phyloP scores from a whole-genome alignment of 2,888 invertebrate genomes.

The Nemotelus pantherinus region DNA sequence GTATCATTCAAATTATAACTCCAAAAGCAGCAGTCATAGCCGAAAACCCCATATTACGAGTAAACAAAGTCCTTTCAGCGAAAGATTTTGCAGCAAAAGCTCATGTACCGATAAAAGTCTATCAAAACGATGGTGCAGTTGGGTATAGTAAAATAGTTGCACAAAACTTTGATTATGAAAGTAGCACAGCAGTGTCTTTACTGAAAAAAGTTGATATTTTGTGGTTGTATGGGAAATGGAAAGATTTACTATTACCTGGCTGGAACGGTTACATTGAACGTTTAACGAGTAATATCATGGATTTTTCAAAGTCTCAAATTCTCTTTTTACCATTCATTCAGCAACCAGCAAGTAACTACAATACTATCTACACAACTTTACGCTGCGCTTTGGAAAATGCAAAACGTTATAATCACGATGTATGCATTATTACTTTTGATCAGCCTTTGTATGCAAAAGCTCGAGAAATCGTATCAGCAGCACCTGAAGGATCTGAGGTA shows the following conservation, averaged over 20 bases:
- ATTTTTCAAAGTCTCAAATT: conserved; percentile 1
- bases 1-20: no score
- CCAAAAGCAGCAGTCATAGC: conserved; percentile 51
- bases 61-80: conserved; percentile 49
- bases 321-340: conserved; percentile 21
- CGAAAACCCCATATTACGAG: conserved; percentile 49
- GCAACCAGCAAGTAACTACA: conserved; percentile 18
- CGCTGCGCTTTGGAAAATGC: not conserved
- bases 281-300: conserved; percentile 2
- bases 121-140: conserved; percentile 55
- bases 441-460: conserved; percentile 51
- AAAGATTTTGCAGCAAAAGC: conserved; percentile 55
- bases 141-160: conserved; percentile 53
- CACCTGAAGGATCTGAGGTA: conserved; percentile 46
- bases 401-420: conserved; percentile 8
- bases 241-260: conserved; percentile 51
- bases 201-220: conserved; percentile 52
- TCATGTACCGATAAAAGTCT: conserved; percentile 56
- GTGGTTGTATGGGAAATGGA: conserved; percentile 57
- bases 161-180: conserved; percentile 48
- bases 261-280: conserved; percentile 53
- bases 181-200: conserved; percentile 46
- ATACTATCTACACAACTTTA: conserved; percentile 29
- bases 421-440: conserved; percentile 14
- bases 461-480: conserved; percentile 53